phyloP scores from a whole-genome alignment of 2,797 vertebrate genomes.

The Notoglanidium macrostoma region DNA sequence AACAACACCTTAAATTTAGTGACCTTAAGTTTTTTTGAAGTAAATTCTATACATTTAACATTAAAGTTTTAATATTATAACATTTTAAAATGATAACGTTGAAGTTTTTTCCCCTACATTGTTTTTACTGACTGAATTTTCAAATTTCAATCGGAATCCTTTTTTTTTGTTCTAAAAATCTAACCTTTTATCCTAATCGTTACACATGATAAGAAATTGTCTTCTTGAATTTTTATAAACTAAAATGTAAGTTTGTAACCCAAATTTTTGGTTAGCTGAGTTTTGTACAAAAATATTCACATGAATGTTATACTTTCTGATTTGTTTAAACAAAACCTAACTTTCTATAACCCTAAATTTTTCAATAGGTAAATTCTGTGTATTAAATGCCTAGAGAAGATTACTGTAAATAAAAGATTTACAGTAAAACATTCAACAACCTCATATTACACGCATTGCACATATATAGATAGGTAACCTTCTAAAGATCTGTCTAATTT shows the following conservation, averaged over 20 bases:
- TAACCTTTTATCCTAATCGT: neutral
- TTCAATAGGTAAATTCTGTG: too few species aligned
- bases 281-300: neutral
- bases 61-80: too few species aligned
- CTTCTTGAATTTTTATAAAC: too few species aligned
- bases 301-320: neutral
- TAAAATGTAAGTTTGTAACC: neutral
- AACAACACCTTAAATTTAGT: neutral
- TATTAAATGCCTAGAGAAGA: neutral
- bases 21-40: neutral
- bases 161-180: neutral
- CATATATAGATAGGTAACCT: neutral
- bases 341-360: neutral
- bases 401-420: neutral
- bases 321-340: neutral
- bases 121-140: neutral
- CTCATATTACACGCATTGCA: neutral
- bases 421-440: neutral
- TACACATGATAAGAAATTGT: neutral
- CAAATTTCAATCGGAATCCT: neutral
- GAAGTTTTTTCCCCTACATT: too few species aligned
- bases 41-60: neutral
- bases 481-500: neutral
- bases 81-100: too few species aligned
- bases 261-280: neutral